A percentile compares a stretch with the other conserved stretches of the same genome.
phyloP scores from a whole-genome alignment of 2,888 invertebrate genomes.

The Eupeodes luniger region DNA sequence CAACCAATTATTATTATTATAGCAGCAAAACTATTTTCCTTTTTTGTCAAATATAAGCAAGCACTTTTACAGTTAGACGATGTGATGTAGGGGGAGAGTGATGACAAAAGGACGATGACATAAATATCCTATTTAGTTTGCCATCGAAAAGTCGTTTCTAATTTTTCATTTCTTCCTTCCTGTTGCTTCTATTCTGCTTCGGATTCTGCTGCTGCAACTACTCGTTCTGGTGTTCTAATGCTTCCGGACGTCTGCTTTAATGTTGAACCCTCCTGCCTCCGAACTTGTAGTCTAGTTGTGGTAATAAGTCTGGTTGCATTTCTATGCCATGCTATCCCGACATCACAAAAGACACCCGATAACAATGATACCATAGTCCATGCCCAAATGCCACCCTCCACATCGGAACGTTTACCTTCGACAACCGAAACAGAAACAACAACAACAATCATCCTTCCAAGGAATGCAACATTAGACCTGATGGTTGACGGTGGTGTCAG shows the following conservation, averaged over 20 bases:
- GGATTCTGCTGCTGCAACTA: neutral
- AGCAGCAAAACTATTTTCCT: constrained; percentile 5
- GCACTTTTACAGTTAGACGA: constrained; percentile 19
- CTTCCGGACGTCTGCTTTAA: constrained; percentile 7
- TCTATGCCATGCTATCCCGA: constrained; percentile 66
- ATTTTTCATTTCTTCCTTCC: constrained; percentile 54
- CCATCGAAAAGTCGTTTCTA: constrained; percentile 42
- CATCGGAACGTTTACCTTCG: constrained; percentile 16
- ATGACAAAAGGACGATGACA: constrained; percentile 44
- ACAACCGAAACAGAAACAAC: constrained; percentile 43
- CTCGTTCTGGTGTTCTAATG: neutral
- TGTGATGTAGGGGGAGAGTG: too few species aligned
- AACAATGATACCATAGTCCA: constrained; percentile 55
- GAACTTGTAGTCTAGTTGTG: constrained; percentile 27
- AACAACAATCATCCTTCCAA: constrained; percentile 64
- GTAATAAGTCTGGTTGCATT: constrained; percentile 64
- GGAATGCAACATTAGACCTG: constrained; percentile 61
- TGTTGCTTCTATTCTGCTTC: constrained; percentile 28
- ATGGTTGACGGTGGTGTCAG: constrained; percentile 26
- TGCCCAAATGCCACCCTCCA: constrained; percentile 33
- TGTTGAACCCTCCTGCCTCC: neutral
- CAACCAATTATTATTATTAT: constrained; percentile 38
- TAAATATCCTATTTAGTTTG: constrained; percentile 43
- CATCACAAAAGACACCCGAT: constrained; percentile 66
- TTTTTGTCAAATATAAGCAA: constrained; percentile 24